Base-by-base conservation (phyloP, 2,888 invertebrate species). In the Alviniconcha strummeri region DNA sequence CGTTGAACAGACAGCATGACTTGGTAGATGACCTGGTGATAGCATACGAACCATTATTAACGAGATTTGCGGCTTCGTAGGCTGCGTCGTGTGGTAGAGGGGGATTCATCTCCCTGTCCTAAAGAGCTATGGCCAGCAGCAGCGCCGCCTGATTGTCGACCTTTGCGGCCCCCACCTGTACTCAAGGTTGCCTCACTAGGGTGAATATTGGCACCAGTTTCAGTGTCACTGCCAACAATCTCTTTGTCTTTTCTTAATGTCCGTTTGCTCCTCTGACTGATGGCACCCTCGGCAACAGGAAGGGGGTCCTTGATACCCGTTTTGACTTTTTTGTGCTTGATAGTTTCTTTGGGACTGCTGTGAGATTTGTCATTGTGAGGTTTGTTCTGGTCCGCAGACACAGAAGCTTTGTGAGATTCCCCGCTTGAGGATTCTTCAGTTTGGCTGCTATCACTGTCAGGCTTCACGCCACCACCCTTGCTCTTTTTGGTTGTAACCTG, bases 61-160 rank as follows among this genome's bases (percentile, higher is more conserved):
- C 55, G 69, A 81, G 74, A 57, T 60, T 81, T 81, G n/a, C 74
- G 81, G 17, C 81, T 81, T 56, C 81, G 72, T 3, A 74, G 81
- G 17, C 81, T 81, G 71, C 81, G 71, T 57, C 36, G 56, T 17
- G 64, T 71, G 57, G 60, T 36, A 7, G 81, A 74, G 9, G 19
- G 72, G 52, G 74, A 72, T n/a, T 55, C 9, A 0, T 69, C 55
- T 56, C 17, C 60, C 52, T 80, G 69, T 55, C 36, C 9, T 64
- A 57, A 78, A 52, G 78, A 64, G 64, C 74, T 19, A 60, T 36
- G 52, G 52, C 57, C 81, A 19, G 57, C 36, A 4, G 74, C 71
- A 17, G 17, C 57, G 6, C 52, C 55, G 6, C 13, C 54, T 2
- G 56, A 56, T 52, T 57, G 69, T n/a, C 80, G 54, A 69, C 69